A percentile compares a stretch with the other conserved stretches of the same genome.
Conservation (phyloP, 2,797 vertebrate genomes). For the Lepus oiostolus region DNA sequence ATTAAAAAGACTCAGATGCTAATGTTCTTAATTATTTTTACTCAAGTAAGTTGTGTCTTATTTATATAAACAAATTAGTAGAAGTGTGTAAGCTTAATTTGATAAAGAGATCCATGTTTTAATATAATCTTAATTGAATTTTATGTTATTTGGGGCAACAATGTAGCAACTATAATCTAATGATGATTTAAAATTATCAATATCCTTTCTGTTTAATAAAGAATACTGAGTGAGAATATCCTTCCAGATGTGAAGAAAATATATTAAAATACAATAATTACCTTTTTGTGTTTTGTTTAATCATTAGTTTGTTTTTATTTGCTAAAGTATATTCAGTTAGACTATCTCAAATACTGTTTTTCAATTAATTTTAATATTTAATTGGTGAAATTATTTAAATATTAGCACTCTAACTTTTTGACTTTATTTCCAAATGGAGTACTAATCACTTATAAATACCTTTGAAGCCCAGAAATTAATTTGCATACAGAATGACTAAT, state of each 20-base stretch:
- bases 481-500: slow-evolving; percentile 17
- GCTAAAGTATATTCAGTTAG: background rate
- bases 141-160: background rate
- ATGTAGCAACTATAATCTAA: background rate
- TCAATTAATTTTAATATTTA: slow-evolving; percentile 41
- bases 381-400: slow-evolving; percentile 26
- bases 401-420: background rate
- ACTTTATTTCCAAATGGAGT: background rate
- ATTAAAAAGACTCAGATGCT: slow-evolving; percentile 13
- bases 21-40: background rate
- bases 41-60: background rate
- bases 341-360: slow-evolving; percentile 17
- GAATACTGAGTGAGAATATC: background rate
- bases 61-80: background rate
- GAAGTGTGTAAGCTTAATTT: background rate
- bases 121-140: slow-evolving; percentile 2
- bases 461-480: slow-evolving; percentile 14
- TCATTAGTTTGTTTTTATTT: slow-evolving; percentile 47
- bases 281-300: background rate
- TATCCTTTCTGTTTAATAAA: background rate
- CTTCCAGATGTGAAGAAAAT: slow-evolving; percentile 29
- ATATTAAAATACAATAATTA: background rate
- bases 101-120: background rate
- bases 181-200: background rate
- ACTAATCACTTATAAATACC: slow-evolving; percentile 7